Evolutionary conservation across 1,140 invertebrate species (phyloP).

Genomic region (Lepidurus packardi): DNA sequence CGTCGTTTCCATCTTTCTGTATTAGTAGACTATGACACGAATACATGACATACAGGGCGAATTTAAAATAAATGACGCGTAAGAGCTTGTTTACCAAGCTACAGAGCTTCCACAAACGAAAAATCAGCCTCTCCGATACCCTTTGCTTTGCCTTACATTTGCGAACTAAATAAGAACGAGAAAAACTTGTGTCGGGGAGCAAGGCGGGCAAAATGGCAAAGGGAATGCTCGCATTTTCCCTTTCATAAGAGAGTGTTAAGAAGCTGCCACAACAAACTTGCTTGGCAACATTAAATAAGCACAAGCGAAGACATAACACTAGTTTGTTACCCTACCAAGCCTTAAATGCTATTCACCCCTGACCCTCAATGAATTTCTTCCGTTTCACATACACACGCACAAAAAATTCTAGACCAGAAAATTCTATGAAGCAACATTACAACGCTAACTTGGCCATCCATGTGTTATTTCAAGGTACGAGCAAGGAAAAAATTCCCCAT

Average conservation of each 20-base stretch:
- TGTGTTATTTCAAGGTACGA: slow-evolving; percentile 10
- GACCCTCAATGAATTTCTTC: neutral
- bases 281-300: slow-evolving; percentile 7
- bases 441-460: neutral
- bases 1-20: neutral
- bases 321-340: neutral
- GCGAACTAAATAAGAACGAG: neutral
- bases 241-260: neutral
- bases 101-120: slow-evolving; percentile 9
- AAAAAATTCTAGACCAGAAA: neutral
- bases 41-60: neutral
- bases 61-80: neutral
- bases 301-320: slow-evolving; percentile 9
- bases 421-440: neutral
- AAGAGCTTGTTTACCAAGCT: neutral
- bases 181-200: neutral
- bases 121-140: slow-evolving; percentile 17
- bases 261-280: slow-evolving; percentile 1
- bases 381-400: neutral
- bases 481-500: neutral
- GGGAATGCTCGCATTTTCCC: neutral
- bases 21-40: slow-evolving; percentile 13
- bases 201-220: slow-evolving; percentile 7
- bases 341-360: neutral
- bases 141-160: slow-evolving; percentile 15